Conservation (phyloP, 2,888 invertebrate genomes). For the Campaea margaritaria region DNA sequence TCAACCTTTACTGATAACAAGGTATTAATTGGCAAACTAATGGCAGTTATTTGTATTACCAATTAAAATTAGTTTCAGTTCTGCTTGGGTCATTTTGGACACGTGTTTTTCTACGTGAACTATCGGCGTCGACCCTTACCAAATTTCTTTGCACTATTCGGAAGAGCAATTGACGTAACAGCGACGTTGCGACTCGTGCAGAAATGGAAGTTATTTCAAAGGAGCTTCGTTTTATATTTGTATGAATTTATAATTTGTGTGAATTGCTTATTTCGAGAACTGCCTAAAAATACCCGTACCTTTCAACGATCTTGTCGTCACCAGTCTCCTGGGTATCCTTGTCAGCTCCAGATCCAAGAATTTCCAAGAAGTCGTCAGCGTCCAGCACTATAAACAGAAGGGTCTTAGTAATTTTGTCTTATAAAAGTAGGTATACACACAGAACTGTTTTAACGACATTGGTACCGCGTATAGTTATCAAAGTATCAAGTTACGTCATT, state of each 20-base stretch:
- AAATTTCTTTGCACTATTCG: no score
- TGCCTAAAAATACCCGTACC: conserved; percentile 62
- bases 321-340: conserved; percentile 67
- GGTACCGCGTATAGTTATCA: not conserved
- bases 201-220: no score
- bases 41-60: not conserved
- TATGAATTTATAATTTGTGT: no score
- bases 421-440: no score
- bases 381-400: conserved; percentile 65
- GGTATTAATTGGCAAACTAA: not conserved
- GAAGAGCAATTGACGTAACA: no score
- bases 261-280: no score
- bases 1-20: not conserved
- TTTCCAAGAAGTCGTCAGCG: conserved; percentile 81
- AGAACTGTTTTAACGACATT: not conserved
- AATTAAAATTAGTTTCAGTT: not conserved
- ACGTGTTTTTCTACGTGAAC: no score
- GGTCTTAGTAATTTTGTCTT: not conserved
- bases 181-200: no score
- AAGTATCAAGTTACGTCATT: no score
- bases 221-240: no score
- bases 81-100: no score
- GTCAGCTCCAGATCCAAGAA: conserved; percentile 71
- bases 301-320: conserved; percentile 74
- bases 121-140: no score